These are phyloP conservation scores for Helostoma temminkii DNA, from an alignment of 2,797 vertebrate genomes.

Conservation along the genomic window DNA sequence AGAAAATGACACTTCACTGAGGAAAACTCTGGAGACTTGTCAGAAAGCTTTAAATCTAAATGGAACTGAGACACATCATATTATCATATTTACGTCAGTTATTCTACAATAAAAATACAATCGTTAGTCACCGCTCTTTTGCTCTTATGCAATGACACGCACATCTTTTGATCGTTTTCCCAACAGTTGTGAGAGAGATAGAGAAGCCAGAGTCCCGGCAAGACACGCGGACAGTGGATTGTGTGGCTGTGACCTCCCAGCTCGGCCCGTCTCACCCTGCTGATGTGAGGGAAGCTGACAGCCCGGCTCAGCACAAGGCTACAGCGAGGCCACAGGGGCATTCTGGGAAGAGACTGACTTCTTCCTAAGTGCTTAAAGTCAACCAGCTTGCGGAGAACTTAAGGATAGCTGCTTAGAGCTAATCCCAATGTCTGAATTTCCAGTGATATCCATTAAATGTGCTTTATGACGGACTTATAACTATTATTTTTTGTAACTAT, in stretches of 20 bases:
- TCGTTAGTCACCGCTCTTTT: too few species aligned
- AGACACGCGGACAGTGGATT: slow-evolving; percentile 44
- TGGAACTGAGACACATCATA: not conserved
- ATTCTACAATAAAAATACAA: not conserved
- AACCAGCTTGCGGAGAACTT: not conserved
- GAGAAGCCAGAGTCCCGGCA: slow-evolving; percentile 21
- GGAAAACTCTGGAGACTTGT: slow-evolving; percentile 17
- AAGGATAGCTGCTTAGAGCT: not conserved
- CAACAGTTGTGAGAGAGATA: slow-evolving; percentile 33
- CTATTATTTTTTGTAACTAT: too few species aligned
- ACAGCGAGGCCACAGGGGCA: slow-evolving; percentile 45
- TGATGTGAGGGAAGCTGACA: slow-evolving; percentile 76
- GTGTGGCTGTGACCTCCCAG: slow-evolving; percentile 69
- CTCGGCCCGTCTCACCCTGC: slow-evolving; percentile 47
- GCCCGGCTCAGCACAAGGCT: slow-evolving; percentile 50
- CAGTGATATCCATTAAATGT: not conserved
- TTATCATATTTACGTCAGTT: not conserved
- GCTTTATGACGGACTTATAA: not conserved
- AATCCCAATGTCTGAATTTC: not conserved
- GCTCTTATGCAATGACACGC: slow-evolving; percentile 15
- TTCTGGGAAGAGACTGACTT: slow-evolving; percentile 45
- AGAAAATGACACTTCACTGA: slow-evolving; percentile 42
- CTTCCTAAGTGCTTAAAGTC: slow-evolving; percentile 30
- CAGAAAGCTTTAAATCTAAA: slow-evolving; percentile 19
- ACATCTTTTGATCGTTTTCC: slow-evolving; percentile 38